These are phyloP conservation scores for Corapipo altera DNA, from an alignment of 2,113 vertebrate species.

Conservation along the genomic window DNA sequence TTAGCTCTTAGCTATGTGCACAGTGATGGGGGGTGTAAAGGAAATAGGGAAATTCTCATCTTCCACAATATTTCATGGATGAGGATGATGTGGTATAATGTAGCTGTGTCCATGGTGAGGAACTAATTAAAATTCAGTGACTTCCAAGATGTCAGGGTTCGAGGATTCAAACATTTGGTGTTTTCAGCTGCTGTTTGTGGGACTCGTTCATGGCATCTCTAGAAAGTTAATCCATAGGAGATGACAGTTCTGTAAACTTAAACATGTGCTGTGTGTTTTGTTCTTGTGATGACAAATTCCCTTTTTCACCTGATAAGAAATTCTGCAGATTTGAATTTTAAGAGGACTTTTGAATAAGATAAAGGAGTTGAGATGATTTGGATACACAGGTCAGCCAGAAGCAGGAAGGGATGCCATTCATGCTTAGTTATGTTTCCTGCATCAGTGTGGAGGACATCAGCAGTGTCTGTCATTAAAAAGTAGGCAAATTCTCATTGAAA, in stretches of 20 bases:
- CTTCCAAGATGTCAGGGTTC: not conserved
- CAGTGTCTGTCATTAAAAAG: not conserved
- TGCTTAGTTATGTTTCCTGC: not conserved
- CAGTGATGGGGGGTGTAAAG: not conserved
- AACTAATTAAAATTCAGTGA: not conserved
- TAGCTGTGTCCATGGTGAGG: not conserved
- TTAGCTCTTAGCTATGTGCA: not conserved
- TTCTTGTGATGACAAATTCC: not conserved
- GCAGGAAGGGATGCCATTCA: not conserved
- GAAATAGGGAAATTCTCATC: not conserved
- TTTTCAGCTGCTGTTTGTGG: not conserved
- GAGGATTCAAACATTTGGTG: not conserved
- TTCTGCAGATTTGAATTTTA: not conserved
- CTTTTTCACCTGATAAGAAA: not conserved
- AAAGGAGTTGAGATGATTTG: not conserved
- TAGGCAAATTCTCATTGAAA: not conserved
- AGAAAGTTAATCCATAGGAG: not conserved
- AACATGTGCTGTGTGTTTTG: not conserved
- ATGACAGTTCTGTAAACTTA: not conserved
- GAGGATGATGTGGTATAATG: not conserved
- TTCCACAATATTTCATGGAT: not conserved
- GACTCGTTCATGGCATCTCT: not conserved
- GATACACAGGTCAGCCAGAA: not conserved
- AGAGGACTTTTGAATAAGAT: not conserved
- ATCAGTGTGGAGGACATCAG: not conserved